Base-by-base conservation (phyloP, 2,888 invertebrate species). In the Meandrusa payeni region DNA sequence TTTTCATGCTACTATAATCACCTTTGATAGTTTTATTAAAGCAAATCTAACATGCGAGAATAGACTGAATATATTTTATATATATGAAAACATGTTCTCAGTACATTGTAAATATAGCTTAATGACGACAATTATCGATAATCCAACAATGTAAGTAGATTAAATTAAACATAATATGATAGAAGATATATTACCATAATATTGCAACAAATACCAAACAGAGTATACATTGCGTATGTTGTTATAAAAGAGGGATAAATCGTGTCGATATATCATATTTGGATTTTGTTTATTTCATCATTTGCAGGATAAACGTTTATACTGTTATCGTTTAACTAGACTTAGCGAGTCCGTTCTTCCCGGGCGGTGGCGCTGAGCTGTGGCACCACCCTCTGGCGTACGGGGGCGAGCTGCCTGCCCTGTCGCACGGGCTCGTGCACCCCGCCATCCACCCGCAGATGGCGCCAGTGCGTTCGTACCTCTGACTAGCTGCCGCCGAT, bases 381-480 rank as follows among this genome's bases (percentile, higher is more conserved):
- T 98, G 97, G 97, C 96, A 96, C 88, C 95, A 94, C 78, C 89
- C 96, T 89, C 93, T 96, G 61, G 90, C 91, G 49, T 90, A 90
- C 53, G 93, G 94, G 39, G 95, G 95, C 55, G 96, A 97, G 82
- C 90, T 97, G 78, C 95, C 94, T 51, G 90, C 94, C 60, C 90
- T 96, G 69, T 95, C 95, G 79, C 95, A 95, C 87, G 94, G 97
- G 59, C 92, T 98, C 75, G 96, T 97, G 76, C 97, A 97, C 89
- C 97, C 97, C 80, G 97, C 97, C 88, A 93, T 98, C 89, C 97
- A 97, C 90, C 96, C 97, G 86, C 97, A 98, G 93, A 86, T 88
- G 87, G 96, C 97, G 89, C 97, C 97, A 85, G 97, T 97, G 87
- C 95, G 96, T 89, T 96, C 96, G 90, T 96, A 95, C 92, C 96